Base-by-base conservation (phyloP, 2,888 invertebrate species). In the Ectemnius continuus region DNA sequence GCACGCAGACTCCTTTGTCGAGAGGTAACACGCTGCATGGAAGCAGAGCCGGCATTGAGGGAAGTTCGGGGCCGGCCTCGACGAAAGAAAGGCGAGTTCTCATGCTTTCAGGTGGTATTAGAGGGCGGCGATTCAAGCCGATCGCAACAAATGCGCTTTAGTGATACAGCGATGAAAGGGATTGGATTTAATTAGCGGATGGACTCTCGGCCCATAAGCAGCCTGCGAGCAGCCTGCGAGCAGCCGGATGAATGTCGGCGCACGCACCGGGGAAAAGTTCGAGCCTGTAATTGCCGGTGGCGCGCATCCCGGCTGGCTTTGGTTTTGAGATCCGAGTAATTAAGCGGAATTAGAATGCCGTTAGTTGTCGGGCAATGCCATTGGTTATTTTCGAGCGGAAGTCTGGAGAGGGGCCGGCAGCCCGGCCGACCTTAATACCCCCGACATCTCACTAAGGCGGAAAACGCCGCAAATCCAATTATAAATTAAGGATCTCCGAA, bases 401-500 rank as follows among this genome's bases (percentile, higher is more conserved):
- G 76, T 78, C 76, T 78, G 78, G 68, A 78, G 70, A 77, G 59
- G 56, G 68, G 66, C 68, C 73, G 76, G 62, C 57, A 36, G 78
- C 67, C 68, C 73, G 76, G 62, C 48, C 76, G 70, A 78, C 73
- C 76, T 74, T 70, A 64, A 78, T 76, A 76, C 73, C 36, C 36
- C 64, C 70, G 68, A 70, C 66, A 67, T 73, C 73, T 66, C 71
- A 20, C 63, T 76, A 78, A 74, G 70, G 68, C 68, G 70, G 76
- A 73, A 78, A 78, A 78, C 68, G 76, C 78, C 73, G 71, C 76
- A 69, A 74, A 71, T 76, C 73, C 76, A 76, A 76, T 78, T 78
- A 78, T 78, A 78, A 78, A 76, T 78, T 76, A 76, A 70, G 72
- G 66, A 74, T 74, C 73, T 68, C 67, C 45, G 76, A 76, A 78